These are phyloP conservation scores for Palythoa heliodiscus DNA, from an alignment of 92 coral and sea anemone species.

Conservation along the genomic window DNA sequence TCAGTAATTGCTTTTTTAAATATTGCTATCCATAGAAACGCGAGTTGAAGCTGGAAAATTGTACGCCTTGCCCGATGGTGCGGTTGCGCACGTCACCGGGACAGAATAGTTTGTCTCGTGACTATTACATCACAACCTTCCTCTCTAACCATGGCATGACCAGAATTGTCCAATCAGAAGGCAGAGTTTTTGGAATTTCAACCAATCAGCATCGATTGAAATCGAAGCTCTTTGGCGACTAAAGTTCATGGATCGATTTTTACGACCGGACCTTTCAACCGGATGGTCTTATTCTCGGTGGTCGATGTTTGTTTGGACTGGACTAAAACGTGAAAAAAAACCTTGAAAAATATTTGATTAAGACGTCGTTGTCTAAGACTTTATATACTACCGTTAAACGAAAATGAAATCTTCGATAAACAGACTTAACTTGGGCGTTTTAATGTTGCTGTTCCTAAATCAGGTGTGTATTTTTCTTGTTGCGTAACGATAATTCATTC, in stretches of 20 bases:
- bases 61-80: no score
- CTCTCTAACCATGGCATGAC: not conserved
- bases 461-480: conserved; percentile 29
- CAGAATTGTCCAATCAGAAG: conserved; percentile 12
- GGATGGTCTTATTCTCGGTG: not conserved
- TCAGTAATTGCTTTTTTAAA: no score
- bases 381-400: not conserved
- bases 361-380: not conserved
- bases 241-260: conserved; percentile 15
- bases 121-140: conserved; percentile 14
- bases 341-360: not conserved
- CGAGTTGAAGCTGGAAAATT: no score
- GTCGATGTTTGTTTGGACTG: not conserved
- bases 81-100: no score
- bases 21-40: no score
- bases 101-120: conserved; percentile 8
- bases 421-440: conserved; percentile 18
- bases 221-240: conserved; percentile 15
- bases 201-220: conserved; percentile 29
- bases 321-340: conserved; percentile 7
- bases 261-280: not conserved
- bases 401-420: conserved; percentile 25
- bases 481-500: conserved; percentile 4
- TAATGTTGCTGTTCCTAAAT: conserved; percentile 13
- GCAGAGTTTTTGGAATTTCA: not conserved